A percentile compares a stretch with the other conserved stretches of the same genome.
phyloP scores from a whole-genome alignment of 2,888 invertebrate species.

The Agrotis puta region DNA sequence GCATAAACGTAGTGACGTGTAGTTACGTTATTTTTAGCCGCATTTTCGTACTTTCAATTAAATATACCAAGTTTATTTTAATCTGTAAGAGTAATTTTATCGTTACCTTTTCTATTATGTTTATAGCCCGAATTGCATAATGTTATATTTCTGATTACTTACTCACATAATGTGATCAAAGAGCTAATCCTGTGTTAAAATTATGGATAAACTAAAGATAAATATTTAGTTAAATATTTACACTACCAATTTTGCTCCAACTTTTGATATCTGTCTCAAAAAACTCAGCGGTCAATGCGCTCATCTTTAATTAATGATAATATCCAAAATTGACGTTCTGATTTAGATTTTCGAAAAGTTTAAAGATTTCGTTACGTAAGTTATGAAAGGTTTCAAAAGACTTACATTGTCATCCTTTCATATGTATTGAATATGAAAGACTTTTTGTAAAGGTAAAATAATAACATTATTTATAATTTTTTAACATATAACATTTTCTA shows the following conservation, averaged over 20 bases:
- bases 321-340: constrained; percentile 12
- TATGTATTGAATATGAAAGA: constrained; percentile 20
- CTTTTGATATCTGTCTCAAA: neutral
- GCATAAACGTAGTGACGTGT: constrained; percentile 29
- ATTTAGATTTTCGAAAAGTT: constrained; percentile 18
- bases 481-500: no score
- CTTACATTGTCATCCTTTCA: constrained; percentile 26
- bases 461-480: no score
- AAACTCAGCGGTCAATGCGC: no score
- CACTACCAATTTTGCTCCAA: neutral
- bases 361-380: constrained; percentile 37
- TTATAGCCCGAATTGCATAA: neutral
- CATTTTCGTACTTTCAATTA: constrained; percentile 23
- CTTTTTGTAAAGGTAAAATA: no score
- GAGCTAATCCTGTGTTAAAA: no score
- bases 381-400: constrained; percentile 28
- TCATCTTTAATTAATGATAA: constrained; percentile 10
- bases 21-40: constrained; percentile 25
- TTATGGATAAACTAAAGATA: no score
- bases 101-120: neutral
- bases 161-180: no score
- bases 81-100: neutral
- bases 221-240: no score
- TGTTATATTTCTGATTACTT: no score
- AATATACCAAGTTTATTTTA: constrained; percentile 17